phyloP scores from a whole-genome alignment of 2,113 vertebrate genomes.

The Notothenia rossii region DNA sequence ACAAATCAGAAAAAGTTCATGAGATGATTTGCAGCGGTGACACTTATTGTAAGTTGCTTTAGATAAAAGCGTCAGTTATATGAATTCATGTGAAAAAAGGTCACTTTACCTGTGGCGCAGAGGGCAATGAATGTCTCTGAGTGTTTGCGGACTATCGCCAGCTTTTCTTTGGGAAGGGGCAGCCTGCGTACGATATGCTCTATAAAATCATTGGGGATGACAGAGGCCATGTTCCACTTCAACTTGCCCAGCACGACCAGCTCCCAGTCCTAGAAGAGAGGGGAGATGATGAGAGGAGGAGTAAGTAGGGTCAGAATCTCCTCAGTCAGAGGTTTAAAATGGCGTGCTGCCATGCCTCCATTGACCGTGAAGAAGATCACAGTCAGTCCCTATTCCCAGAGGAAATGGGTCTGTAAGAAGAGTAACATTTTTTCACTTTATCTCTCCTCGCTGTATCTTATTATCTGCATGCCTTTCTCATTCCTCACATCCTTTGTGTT shows the following conservation, averaged over 20 bases:
- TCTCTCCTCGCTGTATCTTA: slow-evolving; percentile 74
- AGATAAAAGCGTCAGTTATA: too few relatives aligned
- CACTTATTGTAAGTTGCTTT: too few relatives aligned
- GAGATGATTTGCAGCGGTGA: not conserved
- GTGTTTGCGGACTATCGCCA: slow-evolving; percentile 93
- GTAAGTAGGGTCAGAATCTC: slow-evolving; percentile 9
- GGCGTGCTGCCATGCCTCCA: slow-evolving; percentile 58
- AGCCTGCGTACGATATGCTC: slow-evolving; percentile 94
- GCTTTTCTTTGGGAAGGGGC: slow-evolving; percentile 91
- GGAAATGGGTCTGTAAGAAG: slow-evolving; percentile 69
- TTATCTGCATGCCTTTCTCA: slow-evolving; percentile 81
- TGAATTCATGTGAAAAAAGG: too few relatives aligned
- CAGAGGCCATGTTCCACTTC: slow-evolving; percentile 97
- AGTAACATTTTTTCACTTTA: slow-evolving; percentile 71
- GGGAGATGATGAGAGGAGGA: not conserved
- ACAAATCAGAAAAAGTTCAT: not conserved
- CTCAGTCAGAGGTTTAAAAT: slow-evolving; percentile 56
- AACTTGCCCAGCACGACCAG: slow-evolving; percentile 95
- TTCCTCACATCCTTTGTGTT: slow-evolving; percentile 79
- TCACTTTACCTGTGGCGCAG: slow-evolving; percentile 92
- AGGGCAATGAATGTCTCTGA: slow-evolving; percentile 95
- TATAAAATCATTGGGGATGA: slow-evolving; percentile 96
- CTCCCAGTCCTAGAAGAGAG: slow-evolving; percentile 91
- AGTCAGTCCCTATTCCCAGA: slow-evolving; percentile 58
- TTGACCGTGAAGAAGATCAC: slow-evolving; percentile 63